phyloP scores from a whole-genome alignment of 2,797 vertebrate species.

The Alfaro cultratus region DNA sequence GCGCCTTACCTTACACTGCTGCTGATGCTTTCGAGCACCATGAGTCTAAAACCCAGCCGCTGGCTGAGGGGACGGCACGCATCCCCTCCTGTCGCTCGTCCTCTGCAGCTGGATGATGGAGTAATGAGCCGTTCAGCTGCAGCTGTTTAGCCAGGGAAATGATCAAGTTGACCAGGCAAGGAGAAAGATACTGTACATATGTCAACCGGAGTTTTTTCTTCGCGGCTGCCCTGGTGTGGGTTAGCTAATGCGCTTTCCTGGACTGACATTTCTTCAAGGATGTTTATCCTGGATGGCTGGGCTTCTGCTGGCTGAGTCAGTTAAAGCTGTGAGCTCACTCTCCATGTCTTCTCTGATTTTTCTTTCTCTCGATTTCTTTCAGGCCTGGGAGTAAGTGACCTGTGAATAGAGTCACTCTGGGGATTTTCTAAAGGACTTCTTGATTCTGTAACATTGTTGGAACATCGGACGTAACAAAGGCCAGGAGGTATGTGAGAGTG shows the following conservation, averaged over 20 bases:
- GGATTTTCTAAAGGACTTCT: conserved; percentile 51
- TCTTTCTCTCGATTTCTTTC: conserved; percentile 55
- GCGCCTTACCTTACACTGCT: neutral
- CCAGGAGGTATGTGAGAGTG: conserved; percentile 64
- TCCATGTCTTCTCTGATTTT: conserved; percentile 61
- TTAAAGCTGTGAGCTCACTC: conserved; percentile 51
- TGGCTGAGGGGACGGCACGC: neutral
- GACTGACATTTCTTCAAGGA: conserved; percentile 65
- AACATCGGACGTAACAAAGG: conserved; percentile 56
- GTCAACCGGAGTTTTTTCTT: conserved; percentile 43
- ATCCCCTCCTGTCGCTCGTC: conserved; percentile 45
- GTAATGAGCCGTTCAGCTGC: conserved; percentile 69
- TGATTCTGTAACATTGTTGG: conserved; percentile 37
- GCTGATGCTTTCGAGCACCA: neutral
- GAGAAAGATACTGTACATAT: conserved; percentile 47
- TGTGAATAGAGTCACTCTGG: conserved; percentile 51
- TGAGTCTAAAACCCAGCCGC: conserved; percentile 3
- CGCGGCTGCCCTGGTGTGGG: conserved; percentile 20
- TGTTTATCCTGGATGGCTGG: conserved; percentile 69
- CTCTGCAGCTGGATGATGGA: conserved; percentile 49
- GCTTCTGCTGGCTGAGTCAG: conserved; percentile 54
- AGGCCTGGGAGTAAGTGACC: conserved; percentile 70
- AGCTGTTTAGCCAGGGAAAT: conserved; percentile 68
- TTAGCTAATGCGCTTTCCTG: conserved; percentile 46
- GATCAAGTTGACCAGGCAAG: conserved; percentile 58